Percentiles rank a stretch among this genome's conserved stretches.
Conservation (phyloP, 2,113 vertebrate species). For the Tragulus kanchil region DNA sequence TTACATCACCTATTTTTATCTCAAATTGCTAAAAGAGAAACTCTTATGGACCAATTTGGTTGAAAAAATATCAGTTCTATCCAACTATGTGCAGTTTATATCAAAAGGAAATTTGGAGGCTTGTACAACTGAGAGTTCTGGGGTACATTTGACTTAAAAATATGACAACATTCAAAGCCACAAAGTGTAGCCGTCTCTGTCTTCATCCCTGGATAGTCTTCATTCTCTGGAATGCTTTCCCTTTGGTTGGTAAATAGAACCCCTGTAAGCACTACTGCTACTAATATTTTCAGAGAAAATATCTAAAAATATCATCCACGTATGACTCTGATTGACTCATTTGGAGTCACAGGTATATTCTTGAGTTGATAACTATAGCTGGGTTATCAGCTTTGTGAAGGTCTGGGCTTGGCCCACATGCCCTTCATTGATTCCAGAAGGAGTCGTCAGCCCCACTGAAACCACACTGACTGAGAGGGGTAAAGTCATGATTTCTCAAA, state of each 20-base stretch:
- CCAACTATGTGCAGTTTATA: not conserved
- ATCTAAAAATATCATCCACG: not conserved
- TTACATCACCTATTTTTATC: slow-evolving; percentile 35
- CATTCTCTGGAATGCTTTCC: not conserved
- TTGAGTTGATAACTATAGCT: not conserved
- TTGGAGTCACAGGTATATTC: not conserved
- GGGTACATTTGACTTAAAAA: not conserved
- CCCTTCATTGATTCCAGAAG: not conserved
- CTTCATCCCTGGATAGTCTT: not conserved
- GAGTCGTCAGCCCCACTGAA: not conserved
- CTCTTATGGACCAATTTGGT: not conserved
- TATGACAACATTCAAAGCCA: not conserved
- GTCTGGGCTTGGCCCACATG: not conserved
- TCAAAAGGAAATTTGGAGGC: not conserved
- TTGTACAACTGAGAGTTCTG: not conserved
- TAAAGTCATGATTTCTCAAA: not conserved
- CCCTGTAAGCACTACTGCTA: not conserved
- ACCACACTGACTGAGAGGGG: not conserved
- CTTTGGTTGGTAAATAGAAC: not conserved
- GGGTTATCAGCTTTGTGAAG: not conserved
- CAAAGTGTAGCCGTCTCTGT: not conserved
- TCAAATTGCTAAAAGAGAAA: slow-evolving; percentile 45
- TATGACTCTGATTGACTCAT: not conserved
- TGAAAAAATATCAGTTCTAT: not conserved
- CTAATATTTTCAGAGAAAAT: slow-evolving; percentile 19